Evolutionary conservation across 92 coral and sea anemone species (phyloP).

Genomic region (Actinostola sp.): DNA sequence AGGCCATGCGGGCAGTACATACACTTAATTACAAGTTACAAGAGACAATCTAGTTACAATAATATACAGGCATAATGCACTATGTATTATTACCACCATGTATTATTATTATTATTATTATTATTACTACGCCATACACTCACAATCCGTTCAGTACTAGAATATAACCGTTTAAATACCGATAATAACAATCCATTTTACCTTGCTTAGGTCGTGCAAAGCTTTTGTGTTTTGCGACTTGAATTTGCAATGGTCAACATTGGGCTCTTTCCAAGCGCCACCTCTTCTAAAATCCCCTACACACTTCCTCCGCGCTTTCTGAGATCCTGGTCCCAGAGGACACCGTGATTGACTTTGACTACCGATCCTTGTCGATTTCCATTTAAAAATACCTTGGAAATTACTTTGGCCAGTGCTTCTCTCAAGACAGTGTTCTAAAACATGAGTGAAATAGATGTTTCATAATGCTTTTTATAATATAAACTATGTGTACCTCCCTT

Average conservation of each 20-base stretch:
- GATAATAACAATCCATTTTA: background rate
- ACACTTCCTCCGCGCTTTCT: constrained; percentile 57
- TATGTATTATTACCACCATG: no score
- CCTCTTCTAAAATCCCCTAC: constrained; percentile 56
- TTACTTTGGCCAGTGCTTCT: constrained; percentile 44
- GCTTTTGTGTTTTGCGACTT: constrained; percentile 54
- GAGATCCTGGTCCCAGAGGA: constrained; percentile 52
- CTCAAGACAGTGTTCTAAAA: constrained; percentile 45
- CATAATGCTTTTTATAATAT: no score
- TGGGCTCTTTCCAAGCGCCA: constrained; percentile 59
- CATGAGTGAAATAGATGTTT: no score
- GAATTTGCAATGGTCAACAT: constrained; percentile 39
- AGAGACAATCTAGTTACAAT: no score
- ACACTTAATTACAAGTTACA: no score
- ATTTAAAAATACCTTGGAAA: constrained; percentile 50
- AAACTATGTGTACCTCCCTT: no score
- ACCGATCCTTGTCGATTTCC: constrained; percentile 55
- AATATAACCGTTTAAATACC: background rate
- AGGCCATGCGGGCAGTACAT: no score
- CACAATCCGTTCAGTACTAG: no score
- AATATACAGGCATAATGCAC: no score
- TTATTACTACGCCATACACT: no score
- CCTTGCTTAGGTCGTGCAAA: constrained; percentile 55
- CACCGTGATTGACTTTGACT: constrained; percentile 18
- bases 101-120: no score